These are phyloP conservation scores for Eumeta japonica DNA, from an alignment of 1,140 invertebrate species.

Conservation along the genomic window DNA sequence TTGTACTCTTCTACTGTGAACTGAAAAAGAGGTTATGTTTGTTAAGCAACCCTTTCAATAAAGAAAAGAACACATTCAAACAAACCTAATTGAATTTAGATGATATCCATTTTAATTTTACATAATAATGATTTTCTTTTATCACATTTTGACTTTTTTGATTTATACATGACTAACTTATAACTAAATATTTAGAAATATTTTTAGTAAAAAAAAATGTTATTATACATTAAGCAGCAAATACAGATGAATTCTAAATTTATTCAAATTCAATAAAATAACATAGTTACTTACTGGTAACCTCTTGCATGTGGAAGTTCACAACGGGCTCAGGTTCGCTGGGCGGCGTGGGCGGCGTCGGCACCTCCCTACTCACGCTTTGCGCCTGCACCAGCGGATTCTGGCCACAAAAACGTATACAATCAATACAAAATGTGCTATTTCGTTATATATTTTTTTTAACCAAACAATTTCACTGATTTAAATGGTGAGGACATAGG, in stretches of 20 bases:
- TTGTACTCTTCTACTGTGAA: constrained; percentile 20
- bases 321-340: constrained; percentile 18
- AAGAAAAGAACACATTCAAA: background rate
- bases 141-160: background rate
- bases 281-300: constrained; percentile 9
- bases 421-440: no score
- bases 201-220: no score
- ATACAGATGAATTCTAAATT: no score
- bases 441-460: no score
- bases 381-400: constrained; percentile 19
- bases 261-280: no score
- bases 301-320: constrained; percentile 10
- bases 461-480: no score
- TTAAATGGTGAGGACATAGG: no score
- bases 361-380: constrained; percentile 10
- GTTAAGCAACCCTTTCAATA: no score
- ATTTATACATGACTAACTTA: background rate
- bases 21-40: constrained; percentile 7
- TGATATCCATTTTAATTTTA: no score
- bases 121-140: background rate
- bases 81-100: no score
- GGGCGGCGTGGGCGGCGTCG: constrained; percentile 24
- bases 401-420: no score
- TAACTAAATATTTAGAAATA: background rate
- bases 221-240: no score